A percentile compares a stretch with the other conserved stretches of the same genome.
phyloP scores from a whole-genome alignment of 2,888 invertebrate species.

The Standfussiana lucernea region DNA sequence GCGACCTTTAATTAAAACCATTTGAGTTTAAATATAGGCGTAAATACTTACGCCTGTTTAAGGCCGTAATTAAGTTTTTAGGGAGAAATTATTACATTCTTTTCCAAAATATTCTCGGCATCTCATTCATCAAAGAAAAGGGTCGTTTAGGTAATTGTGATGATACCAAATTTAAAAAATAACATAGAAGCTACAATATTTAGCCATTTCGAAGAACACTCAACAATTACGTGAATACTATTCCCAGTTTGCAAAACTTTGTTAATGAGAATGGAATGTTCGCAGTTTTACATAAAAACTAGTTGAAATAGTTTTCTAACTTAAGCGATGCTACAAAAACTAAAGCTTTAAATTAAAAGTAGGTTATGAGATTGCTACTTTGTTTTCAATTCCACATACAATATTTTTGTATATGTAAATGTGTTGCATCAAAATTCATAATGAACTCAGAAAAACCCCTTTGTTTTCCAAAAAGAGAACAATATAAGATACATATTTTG shows the following conservation, averaged over 20 bases:
- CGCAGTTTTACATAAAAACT: conserved; percentile 38
- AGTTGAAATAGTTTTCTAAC: conserved; percentile 16
- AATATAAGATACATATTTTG: background rate
- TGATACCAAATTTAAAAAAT: background rate
- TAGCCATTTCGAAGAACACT: background rate
- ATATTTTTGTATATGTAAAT: background rate
- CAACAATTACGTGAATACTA: conserved; percentile 4
- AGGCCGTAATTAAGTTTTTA: conserved; percentile 21
- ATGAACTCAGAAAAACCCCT: background rate
- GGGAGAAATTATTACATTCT: conserved; percentile 26
- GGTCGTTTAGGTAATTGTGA: conserved; percentile 19
- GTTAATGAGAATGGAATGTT: conserved; percentile 34
- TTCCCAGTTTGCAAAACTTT: conserved; percentile 21
- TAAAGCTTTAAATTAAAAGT: conserved; percentile 2
- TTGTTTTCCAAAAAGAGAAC: no score
- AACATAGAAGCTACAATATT: background rate
- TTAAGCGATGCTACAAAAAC: conserved; percentile 10
- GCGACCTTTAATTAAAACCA: conserved; percentile 54
- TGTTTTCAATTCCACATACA: background rate
- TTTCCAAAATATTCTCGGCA: conserved; percentile 26
- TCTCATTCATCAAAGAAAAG: conserved; percentile 36
- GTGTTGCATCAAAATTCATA: background rate
- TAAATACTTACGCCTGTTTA: conserved; percentile 26
- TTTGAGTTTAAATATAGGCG: conserved; percentile 34
- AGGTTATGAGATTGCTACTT: background rate